phyloP scores from a whole-genome alignment of 1,140 invertebrate species.

The Pristionchus pacificus region DNA sequence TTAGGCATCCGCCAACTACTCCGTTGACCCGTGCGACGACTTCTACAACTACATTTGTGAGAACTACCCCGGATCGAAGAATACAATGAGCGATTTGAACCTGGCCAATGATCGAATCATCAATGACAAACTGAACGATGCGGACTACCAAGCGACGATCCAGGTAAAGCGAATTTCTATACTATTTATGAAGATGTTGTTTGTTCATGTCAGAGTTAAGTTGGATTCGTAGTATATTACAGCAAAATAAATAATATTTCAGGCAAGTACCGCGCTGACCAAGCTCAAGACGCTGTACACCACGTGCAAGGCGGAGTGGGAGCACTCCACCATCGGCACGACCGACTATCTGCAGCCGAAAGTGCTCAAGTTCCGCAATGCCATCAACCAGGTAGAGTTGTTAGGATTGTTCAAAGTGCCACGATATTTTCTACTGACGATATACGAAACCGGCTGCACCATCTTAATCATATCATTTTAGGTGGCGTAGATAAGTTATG shows the following conservation, averaged over 20 bases:
- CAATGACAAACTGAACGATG: slow-evolving; percentile 19
- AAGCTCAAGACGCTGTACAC: not conserved
- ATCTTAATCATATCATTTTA: no score
- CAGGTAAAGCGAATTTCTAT: no score
- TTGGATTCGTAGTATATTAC: no score
- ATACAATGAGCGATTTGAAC: slow-evolving; percentile 14
- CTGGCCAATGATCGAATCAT: slow-evolving; percentile 23
- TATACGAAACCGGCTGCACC: no score
- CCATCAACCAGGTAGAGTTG: slow-evolving; percentile 8
- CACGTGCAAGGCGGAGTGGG: not conserved
- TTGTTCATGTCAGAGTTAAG: no score
- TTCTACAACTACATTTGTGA: slow-evolving; percentile 91
- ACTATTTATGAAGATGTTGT: no score
- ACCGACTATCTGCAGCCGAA: not conserved
- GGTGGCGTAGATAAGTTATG: no score
- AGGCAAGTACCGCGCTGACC: not conserved
- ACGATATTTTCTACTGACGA: no score
- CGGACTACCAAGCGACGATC: slow-evolving; percentile 24
- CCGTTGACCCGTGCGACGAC: slow-evolving; percentile 81
- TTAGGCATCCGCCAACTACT: slow-evolving; percentile 68
- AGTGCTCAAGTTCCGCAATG: not conserved
- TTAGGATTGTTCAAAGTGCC: not conserved
- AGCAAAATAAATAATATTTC: no score
- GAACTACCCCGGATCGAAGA: slow-evolving; percentile 70
- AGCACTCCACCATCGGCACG: not conserved